A percentile compares a stretch with the other conserved stretches of the same genome.
These are phyloP conservation scores for Oenanthe melanoleuca DNA, from an alignment of 2,113 vertebrate genomes.

Conservation along the genomic window DNA sequence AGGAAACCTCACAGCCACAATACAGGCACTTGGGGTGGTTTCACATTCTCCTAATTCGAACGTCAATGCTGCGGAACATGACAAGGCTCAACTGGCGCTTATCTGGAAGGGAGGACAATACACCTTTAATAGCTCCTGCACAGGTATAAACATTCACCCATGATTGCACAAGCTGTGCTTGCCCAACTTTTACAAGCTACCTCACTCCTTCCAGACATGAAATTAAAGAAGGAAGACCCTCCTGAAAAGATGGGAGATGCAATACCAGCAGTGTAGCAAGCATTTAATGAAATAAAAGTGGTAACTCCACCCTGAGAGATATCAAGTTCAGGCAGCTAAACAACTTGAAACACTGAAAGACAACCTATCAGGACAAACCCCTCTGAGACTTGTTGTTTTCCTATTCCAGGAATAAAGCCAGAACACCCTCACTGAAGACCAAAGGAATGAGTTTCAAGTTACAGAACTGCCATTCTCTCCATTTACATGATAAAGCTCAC, in stretches of 20 bases:
- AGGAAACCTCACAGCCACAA: not conserved
- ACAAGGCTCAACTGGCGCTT: accelerated
- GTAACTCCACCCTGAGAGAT: not conserved
- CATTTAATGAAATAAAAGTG: not conserved
- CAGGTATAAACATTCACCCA: not conserved
- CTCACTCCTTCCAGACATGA: not conserved
- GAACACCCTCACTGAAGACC: not conserved
- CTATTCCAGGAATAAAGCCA: not conserved
- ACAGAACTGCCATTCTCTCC: not conserved
- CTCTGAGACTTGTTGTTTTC: not conserved
- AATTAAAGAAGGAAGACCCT: not conserved
- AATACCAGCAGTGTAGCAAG: not conserved
- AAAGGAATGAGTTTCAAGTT: not conserved
- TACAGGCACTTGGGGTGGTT: not conserved
- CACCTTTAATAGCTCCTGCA: accelerated
- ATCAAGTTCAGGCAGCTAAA: not conserved
- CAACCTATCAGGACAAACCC: accelerated
- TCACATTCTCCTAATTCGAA: not conserved
- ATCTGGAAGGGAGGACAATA: not conserved
- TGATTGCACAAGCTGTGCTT: not conserved
- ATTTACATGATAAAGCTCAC: not conserved
- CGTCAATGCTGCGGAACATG: accelerated
- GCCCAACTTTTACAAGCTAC: not conserved
- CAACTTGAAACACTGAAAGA: not conserved
- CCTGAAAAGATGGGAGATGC: not conserved